phyloP scores from a whole-genome alignment of 2,888 invertebrate genomes.

The Leuctra nigra region DNA sequence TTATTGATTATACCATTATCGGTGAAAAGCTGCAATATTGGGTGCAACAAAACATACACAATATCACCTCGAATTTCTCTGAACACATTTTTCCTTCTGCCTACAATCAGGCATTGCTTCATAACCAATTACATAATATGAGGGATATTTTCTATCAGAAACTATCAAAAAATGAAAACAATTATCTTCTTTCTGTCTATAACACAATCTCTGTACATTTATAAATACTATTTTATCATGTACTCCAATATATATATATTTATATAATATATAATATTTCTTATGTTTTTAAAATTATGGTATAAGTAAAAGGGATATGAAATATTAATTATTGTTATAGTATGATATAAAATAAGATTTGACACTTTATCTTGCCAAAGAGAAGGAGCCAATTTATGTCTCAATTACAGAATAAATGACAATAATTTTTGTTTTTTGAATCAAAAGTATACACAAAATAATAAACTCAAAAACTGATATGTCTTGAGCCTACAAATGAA shows the following conservation, averaged over 20 bases:
- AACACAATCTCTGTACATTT: not conserved
- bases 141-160: not conserved
- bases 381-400: too few relatives aligned
- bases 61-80: slow-evolving; percentile 1
- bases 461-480: too few relatives aligned
- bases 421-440: too few relatives aligned
- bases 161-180: not conserved
- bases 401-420: too few relatives aligned
- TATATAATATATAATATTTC: not conserved
- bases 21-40: not conserved
- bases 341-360: slow-evolving; percentile 19
- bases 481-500: too few relatives aligned
- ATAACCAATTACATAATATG: not conserved
- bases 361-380: too few relatives aligned
- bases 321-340: not conserved
- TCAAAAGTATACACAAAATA: too few relatives aligned
- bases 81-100: not conserved
- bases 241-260: not conserved
- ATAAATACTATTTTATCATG: not conserved
- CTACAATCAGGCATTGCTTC: not conserved
- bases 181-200: not conserved
- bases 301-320: slow-evolving; percentile 14
- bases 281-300: slow-evolving; percentile 11
- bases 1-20: not conserved
- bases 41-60: not conserved